Evolutionary conservation across 1,140 invertebrate species (phyloP).

Genomic region (Solen grandis): DNA sequence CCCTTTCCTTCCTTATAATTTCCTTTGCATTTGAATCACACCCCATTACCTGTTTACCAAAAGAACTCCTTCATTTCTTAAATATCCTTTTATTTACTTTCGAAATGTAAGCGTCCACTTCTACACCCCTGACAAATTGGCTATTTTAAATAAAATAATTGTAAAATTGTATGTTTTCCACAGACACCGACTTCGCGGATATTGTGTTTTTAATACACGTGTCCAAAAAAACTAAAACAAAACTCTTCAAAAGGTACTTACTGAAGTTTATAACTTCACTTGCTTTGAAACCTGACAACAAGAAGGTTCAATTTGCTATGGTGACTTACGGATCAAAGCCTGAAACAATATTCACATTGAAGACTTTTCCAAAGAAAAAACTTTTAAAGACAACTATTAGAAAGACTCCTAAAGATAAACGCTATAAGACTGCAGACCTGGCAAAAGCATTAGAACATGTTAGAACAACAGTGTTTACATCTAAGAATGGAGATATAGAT

Average conservation of each 20-base stretch:
- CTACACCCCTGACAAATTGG: no score
- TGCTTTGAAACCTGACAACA: conserved; percentile 11
- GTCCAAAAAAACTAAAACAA: conserved; percentile 47
- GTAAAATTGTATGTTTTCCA: no score
- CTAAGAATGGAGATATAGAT: conserved; percentile 36
- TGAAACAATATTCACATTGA: conserved; percentile 42
- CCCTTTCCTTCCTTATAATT: no score
- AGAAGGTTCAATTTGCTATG: conserved; percentile 25
- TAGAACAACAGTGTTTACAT: conserved; percentile 29
- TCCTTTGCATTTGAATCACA: no score
- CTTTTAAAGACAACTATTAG: conserved; percentile 28
- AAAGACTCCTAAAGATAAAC: conserved; percentile 35
- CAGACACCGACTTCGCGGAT: conserved; percentile 41
- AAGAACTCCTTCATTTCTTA: no score
- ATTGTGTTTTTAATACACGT: conserved; percentile 47
- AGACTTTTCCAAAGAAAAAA: conserved; percentile 10
- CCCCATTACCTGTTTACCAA: no score
- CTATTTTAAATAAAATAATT: no score
- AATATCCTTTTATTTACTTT: no score
- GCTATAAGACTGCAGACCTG: conserved; percentile 29
- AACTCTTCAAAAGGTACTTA: conserved; percentile 41
- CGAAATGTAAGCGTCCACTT: no score
- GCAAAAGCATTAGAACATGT: conserved; percentile 29
- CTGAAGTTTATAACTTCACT: conserved; percentile 26
- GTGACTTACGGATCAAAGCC: conserved; percentile 29